These are phyloP conservation scores for Oegoconia quadripuncta DNA, from an alignment of 2,888 invertebrate species.

Conservation along the genomic window DNA sequence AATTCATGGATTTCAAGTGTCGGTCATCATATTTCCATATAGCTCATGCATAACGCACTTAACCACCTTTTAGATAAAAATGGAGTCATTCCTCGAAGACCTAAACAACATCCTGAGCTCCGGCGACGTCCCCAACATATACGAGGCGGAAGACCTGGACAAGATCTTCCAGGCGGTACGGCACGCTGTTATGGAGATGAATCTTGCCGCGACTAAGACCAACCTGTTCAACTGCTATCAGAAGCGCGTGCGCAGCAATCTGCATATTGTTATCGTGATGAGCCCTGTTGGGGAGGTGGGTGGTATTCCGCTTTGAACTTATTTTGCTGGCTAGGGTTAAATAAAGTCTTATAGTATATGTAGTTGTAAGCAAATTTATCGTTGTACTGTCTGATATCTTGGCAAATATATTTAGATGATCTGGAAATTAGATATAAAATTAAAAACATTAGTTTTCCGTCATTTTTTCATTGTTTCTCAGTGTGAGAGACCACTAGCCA, in stretches of 20 bases:
- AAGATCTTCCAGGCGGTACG: constrained; percentile 86
- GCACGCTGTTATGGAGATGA: constrained; percentile 86
- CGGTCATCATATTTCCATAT: not conserved
- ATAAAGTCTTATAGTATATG: too few relatives aligned
- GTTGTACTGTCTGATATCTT: too few relatives aligned
- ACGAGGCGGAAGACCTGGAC: constrained; percentile 89
- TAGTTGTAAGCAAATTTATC: too few relatives aligned
- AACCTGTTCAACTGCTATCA: constrained; percentile 92
- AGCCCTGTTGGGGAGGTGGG: constrained; percentile 88
- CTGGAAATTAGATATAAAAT: too few relatives aligned
- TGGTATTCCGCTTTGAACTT: too few relatives aligned
- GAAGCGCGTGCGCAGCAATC: constrained; percentile 86
- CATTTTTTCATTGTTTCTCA: too few relatives aligned
- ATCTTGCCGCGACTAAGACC: constrained; percentile 87
- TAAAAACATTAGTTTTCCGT: too few relatives aligned
- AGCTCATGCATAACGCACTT: not conserved
- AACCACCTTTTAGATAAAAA: constrained; percentile 83
- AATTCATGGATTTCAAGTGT: too few relatives aligned
- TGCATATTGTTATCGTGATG: constrained; percentile 88
- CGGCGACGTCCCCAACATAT: constrained; percentile 94
- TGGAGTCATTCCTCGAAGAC: constrained; percentile 92
- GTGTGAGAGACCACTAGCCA: too few relatives aligned
- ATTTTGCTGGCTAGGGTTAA: too few relatives aligned
- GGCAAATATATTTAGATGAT: too few relatives aligned
- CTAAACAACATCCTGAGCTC: constrained; percentile 92